phyloP scores from a whole-genome alignment of 2,797 vertebrate species.

The Arnoldichthys spilopterus region DNA sequence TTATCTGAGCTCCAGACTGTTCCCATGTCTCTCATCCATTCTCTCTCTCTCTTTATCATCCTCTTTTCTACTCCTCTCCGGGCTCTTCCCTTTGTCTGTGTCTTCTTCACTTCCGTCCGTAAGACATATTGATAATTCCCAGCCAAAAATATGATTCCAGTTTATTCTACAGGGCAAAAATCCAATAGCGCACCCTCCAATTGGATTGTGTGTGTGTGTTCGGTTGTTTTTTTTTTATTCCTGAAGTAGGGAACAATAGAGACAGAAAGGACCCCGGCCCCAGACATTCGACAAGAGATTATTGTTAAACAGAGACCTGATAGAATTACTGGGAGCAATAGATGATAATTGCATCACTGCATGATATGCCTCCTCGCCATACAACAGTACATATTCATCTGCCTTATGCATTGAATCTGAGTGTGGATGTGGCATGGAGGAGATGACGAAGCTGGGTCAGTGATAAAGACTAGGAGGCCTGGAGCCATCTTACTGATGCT shows the following conservation, averaged over 20 bases:
- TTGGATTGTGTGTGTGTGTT: slow-evolving; percentile 85
- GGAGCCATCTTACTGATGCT: slow-evolving; percentile 3
- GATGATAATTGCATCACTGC: slow-evolving; percentile 95
- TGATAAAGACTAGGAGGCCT: slow-evolving; percentile 24
- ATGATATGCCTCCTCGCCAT: slow-evolving; percentile 82
- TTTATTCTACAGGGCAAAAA: slow-evolving; percentile 97
- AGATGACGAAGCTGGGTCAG: slow-evolving; percentile 56
- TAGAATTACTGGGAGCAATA: slow-evolving; percentile 95
- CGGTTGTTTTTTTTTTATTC: slow-evolving; percentile 74
- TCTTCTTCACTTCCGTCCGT: slow-evolving; percentile 93
- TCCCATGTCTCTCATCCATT: slow-evolving; percentile 43
- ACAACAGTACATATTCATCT: slow-evolving; percentile 82
- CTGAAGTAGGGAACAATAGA: slow-evolving; percentile 98
- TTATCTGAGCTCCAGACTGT: slow-evolving; percentile 35
- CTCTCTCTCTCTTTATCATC: slow-evolving; percentile 47
- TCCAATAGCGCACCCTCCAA: slow-evolving; percentile 93
- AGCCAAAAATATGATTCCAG: slow-evolving; percentile 96
- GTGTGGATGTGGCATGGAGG: slow-evolving; percentile 72
- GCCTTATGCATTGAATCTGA: slow-evolving; percentile 75
- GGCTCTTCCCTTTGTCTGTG: slow-evolving; percentile 88
- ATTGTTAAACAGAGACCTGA: slow-evolving; percentile 93
- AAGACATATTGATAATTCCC: slow-evolving; percentile 99
- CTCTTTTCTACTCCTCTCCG: slow-evolving; percentile 68
- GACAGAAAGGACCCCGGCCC: slow-evolving; percentile 85
- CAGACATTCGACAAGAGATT: slow-evolving; percentile 90